These are phyloP conservation scores for Brachycybe producta DNA, from an alignment of 2,888 invertebrate genomes.

Conservation along the genomic window DNA sequence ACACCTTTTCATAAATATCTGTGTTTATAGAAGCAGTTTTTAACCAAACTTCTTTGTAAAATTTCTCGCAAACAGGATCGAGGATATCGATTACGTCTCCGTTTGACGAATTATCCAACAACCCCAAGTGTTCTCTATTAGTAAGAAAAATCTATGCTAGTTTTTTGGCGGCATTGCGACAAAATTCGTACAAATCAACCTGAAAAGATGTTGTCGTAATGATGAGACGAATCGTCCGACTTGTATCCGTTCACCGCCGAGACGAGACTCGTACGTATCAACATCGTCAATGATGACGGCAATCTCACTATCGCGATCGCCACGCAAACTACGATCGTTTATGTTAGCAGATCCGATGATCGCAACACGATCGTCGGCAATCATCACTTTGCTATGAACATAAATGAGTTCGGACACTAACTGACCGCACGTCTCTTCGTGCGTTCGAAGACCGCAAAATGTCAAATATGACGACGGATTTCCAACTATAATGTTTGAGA, in stretches of 20 bases:
- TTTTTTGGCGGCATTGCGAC: no score
- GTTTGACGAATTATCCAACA: slow-evolving; percentile 41
- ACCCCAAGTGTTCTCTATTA: slow-evolving; percentile 71
- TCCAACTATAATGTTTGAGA: no score
- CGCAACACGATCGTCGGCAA: slow-evolving; percentile 78
- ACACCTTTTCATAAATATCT: slow-evolving; percentile 68
- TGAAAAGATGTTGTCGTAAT: slow-evolving; percentile 68
- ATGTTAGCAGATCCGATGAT: slow-evolving; percentile 98
- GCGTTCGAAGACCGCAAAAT: slow-evolving; percentile 77
- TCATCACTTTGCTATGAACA: slow-evolving; percentile 91
- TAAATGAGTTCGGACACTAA: slow-evolving; percentile 88
- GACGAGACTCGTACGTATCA: slow-evolving; percentile 51
- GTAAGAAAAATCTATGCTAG: slow-evolving; percentile 4
- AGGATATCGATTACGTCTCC: slow-evolving; percentile 44
- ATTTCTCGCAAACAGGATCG: slow-evolving; percentile 66
- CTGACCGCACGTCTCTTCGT: slow-evolving; percentile 61
- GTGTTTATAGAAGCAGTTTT: slow-evolving; percentile 69
- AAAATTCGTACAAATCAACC: slow-evolving; percentile 25
- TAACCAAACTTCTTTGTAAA: slow-evolving; percentile 76
- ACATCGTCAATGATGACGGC: slow-evolving; percentile 70
- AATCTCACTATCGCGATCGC: slow-evolving; percentile 87
- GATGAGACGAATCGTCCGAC: slow-evolving; percentile 77
- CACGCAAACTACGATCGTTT: slow-evolving; percentile 89
- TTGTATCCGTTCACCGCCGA: slow-evolving; percentile 68
- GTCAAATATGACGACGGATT: slow-evolving; percentile 76